Evolutionary conservation across 2,888 invertebrate species (phyloP).

Genomic region (Drosophila colorata): DNA sequence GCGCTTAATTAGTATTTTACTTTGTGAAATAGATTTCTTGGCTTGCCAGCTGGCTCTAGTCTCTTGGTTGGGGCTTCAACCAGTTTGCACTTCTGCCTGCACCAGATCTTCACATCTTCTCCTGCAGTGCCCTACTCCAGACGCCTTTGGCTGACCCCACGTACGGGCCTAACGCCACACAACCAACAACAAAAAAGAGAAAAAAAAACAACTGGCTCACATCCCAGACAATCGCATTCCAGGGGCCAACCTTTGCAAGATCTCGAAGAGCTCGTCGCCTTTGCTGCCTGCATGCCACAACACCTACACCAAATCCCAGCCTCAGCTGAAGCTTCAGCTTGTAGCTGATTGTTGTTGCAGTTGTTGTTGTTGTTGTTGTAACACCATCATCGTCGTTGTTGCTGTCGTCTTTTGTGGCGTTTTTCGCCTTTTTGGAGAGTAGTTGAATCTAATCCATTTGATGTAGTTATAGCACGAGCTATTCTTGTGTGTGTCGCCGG

Average conservation of each 20-base stretch:
- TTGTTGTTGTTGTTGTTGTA: constrained; percentile 40
- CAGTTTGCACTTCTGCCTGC: constrained; percentile 15
- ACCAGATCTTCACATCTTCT: constrained; percentile 43
- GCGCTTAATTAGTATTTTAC: constrained; percentile 18
- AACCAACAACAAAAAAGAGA: constrained; percentile 10
- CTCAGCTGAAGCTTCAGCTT: constrained; percentile 37
- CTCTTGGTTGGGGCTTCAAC: neutral
- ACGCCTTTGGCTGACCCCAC: constrained; percentile 71
- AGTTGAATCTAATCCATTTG: constrained; percentile 83
- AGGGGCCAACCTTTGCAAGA: constrained; percentile 50
- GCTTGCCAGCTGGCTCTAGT: too few relatives aligned
- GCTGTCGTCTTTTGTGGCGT: constrained; percentile 70
- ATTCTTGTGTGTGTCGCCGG: constrained; percentile 76
- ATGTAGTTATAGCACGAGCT: constrained; percentile 84
- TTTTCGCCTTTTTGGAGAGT: constrained; percentile 79
- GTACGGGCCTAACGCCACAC: constrained; percentile 66
- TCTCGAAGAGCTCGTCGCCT: constrained; percentile 25
- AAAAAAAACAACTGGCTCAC: constrained; percentile 21
- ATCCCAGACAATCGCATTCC: constrained; percentile 74
- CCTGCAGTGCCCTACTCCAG: constrained; percentile 54
- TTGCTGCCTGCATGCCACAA: constrained; percentile 69
- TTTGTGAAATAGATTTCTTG: constrained; percentile 17
- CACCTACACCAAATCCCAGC: constrained; percentile 69
- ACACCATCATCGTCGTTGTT: constrained; percentile 41
- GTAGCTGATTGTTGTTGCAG: constrained; percentile 27